These are phyloP conservation scores for Sciurus niger DNA, from an alignment of 2,113 vertebrate species.

Conservation along the genomic window DNA sequence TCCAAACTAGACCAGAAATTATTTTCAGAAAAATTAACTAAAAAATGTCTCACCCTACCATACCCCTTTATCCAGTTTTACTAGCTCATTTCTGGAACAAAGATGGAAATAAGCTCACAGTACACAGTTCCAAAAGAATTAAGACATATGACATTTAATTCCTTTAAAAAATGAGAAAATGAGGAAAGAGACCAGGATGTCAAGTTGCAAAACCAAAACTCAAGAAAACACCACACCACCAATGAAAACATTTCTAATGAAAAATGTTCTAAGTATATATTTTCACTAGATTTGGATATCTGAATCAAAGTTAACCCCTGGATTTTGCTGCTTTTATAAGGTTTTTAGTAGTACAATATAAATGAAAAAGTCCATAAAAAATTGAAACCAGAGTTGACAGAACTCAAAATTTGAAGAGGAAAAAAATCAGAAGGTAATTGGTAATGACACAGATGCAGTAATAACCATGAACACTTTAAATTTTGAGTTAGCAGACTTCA, in stretches of 20 bases:
- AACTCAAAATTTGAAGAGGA: neutral
- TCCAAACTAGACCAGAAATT: neutral
- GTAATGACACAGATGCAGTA: constrained; percentile 10
- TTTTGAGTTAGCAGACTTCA: constrained; percentile 22
- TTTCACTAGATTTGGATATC: constrained; percentile 26
- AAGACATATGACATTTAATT: constrained; percentile 48
- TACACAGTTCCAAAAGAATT: constrained; percentile 21
- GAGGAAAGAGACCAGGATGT: constrained; percentile 31
- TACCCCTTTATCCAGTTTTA: neutral
- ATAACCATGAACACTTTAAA: neutral
- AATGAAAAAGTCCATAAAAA: constrained; percentile 1
- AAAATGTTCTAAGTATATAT: constrained; percentile 27
- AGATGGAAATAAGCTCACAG: constrained; percentile 42
- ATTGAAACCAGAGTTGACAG: neutral
- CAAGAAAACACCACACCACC: constrained; percentile 67
- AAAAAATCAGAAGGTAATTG: neutral
- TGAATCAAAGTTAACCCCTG: neutral
- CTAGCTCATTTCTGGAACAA: constrained; percentile 32
- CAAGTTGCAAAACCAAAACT: constrained; percentile 70
- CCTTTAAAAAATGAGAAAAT: constrained; percentile 54
- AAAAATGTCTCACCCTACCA: neutral
- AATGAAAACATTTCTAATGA: constrained; percentile 54
- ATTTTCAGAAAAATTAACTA: constrained; percentile 15
- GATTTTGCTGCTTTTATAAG: constrained; percentile 45
- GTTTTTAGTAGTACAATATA: constrained; percentile 34